These are phyloP conservation scores for Oryzias sinensis DNA, from an alignment of 2,797 vertebrate genomes.

Conservation along the genomic window DNA sequence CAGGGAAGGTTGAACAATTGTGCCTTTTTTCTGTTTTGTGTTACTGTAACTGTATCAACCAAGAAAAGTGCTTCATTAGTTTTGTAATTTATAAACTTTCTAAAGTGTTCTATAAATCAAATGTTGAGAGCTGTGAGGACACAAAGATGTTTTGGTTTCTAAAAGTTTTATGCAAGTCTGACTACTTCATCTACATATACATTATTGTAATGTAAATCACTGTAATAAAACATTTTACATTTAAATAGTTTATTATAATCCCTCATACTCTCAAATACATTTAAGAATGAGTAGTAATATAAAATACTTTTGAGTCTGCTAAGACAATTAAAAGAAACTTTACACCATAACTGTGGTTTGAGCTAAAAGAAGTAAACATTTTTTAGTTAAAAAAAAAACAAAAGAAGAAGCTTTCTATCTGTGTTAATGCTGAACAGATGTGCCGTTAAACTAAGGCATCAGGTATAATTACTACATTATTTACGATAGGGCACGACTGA, in stretches of 20 bases:
- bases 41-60: conserved; percentile 14
- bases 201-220: conserved; percentile 1
- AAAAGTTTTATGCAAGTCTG: neutral
- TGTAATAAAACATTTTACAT: conserved; percentile 32
- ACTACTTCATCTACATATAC: neutral
- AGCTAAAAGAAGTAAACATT: conserved; percentile 38
- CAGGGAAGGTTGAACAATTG: conserved; percentile 31
- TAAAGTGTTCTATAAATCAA: conserved; percentile 36
- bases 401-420: conserved; percentile 7
- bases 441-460: conserved; percentile 61
- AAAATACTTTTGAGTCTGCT: conserved; percentile 52
- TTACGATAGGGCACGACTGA: conserved; percentile 45
- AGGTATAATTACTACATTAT: conserved; percentile 48
- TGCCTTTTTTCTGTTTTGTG: conserved; percentile 26
- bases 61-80: conserved; percentile 6
- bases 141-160: conserved; percentile 31
- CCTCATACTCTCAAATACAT: conserved; percentile 59
- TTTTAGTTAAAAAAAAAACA: conserved; percentile 33
- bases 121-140: conserved; percentile 27
- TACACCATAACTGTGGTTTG: conserved; percentile 29
- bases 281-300: conserved; percentile 66
- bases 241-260: conserved; percentile 70
- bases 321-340: conserved; percentile 42
- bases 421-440: conserved; percentile 59
- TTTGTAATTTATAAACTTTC: conserved; percentile 33